Evolutionary conservation across 2,888 invertebrate genomes (phyloP).

Genomic region (Spilosoma lubricipeda): DNA sequence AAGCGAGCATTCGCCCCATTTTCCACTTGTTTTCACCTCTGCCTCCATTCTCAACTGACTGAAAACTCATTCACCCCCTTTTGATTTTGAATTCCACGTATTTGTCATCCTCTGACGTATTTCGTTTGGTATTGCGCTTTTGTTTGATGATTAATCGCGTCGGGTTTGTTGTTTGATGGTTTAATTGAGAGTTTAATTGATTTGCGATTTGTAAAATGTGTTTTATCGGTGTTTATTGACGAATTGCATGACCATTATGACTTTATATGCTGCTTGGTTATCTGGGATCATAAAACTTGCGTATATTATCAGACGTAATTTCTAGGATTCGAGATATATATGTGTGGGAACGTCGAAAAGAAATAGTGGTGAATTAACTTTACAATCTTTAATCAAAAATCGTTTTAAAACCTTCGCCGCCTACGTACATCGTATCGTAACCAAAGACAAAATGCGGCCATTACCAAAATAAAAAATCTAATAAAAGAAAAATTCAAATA

Average conservation of each 20-base stretch:
- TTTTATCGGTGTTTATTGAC: constrained; percentile 15
- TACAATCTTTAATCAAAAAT: no score
- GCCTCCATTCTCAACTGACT: constrained; percentile 52
- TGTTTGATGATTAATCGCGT: constrained; percentile 50
- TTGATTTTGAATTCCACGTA: constrained; percentile 53
- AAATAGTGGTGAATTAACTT: no score
- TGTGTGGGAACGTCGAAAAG: no score
- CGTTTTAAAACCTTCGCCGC: no score
- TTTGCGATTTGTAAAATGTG: constrained; percentile 12
- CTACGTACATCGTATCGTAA: no score
- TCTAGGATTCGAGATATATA: no score
- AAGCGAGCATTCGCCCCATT: constrained; percentile 66
- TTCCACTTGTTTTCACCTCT: constrained; percentile 80
- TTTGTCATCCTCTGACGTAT: constrained; percentile 60
- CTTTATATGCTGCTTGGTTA: neutral
- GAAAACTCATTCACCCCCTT: constrained; percentile 56
- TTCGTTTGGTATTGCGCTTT: constrained; percentile 51
- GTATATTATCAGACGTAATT: no score
- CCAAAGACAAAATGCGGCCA: no score
- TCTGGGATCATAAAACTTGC: neutral
- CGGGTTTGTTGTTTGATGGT: constrained; percentile 39
- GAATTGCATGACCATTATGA: neutral
- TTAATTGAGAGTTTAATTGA: constrained; percentile 33
- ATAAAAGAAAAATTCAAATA: no score
- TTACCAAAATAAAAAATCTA: no score